Conservation (phyloP, 2,113 vertebrate species). For the Thermophis baileyi region DNA sequence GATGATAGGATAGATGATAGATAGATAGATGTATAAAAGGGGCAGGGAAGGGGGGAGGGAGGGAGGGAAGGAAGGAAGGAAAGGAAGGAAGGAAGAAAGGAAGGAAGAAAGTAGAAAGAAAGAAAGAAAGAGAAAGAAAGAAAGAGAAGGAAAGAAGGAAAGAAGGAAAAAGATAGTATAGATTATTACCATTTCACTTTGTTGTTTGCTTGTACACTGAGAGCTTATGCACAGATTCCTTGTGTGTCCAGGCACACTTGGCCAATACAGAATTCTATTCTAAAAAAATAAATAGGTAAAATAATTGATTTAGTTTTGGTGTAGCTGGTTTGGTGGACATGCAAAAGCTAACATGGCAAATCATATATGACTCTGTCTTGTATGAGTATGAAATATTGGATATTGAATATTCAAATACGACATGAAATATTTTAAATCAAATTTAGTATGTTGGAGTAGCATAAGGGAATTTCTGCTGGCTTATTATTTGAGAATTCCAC, state of each 20-base stretch:
- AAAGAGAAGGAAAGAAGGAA: no score
- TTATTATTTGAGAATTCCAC: background rate
- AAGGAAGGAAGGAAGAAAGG: no score
- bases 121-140: no score
- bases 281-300: background rate
- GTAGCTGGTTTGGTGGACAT: background rate
- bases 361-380: background rate
- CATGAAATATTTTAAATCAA: background rate
- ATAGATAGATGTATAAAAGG: no score
- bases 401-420: background rate
- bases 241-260: background rate
- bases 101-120: no score
- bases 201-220: background rate
- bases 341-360: background rate
- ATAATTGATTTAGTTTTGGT: background rate
- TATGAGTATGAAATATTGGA: background rate
- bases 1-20: no score
- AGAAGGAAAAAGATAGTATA: no score
- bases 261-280: background rate
- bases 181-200: no score
- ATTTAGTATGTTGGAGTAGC: background rate
- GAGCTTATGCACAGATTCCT: background rate
- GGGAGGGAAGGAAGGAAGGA: no score
- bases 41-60: no score
- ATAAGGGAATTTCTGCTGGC: background rate